These are phyloP conservation scores for Oenanthe melanoleuca DNA, from an alignment of 2,113 vertebrate genomes.

Conservation along the genomic window DNA sequence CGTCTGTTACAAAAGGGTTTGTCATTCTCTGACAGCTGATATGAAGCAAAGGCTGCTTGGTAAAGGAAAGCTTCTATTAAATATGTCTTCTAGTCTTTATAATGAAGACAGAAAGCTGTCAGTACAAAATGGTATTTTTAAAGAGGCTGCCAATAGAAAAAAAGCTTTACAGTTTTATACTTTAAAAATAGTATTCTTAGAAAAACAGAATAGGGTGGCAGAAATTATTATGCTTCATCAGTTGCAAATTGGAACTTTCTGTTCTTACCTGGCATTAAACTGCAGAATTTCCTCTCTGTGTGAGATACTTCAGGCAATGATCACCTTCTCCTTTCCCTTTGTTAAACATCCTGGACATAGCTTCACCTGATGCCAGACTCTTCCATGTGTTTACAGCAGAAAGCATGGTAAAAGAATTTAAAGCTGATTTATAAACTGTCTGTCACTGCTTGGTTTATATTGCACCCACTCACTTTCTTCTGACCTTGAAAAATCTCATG, in stretches of 20 bases:
- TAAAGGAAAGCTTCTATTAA: conserved; percentile 19
- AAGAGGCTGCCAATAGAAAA: not conserved
- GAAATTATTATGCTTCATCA: not conserved
- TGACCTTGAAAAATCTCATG: not conserved
- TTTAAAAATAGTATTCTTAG: not conserved
- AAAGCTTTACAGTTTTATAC: not conserved
- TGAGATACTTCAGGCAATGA: not conserved
- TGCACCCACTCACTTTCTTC: not conserved
- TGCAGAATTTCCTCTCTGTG: not conserved
- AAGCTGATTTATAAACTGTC: not conserved
- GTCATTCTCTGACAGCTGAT: conserved; percentile 4
- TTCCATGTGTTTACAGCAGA: not conserved
- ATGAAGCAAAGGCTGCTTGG: not conserved
- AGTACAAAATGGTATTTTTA: conserved; percentile 15
- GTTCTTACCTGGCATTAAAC: not conserved
- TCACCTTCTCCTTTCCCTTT: not conserved
- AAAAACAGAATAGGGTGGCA: not conserved
- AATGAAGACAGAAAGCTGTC: not conserved
- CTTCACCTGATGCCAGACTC: not conserved
- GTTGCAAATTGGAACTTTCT: not conserved
- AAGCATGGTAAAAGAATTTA: not conserved
- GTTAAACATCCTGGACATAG: not conserved
- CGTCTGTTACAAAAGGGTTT: not conserved
- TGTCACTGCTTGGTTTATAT: not conserved
- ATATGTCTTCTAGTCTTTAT: conserved; percentile 1